A percentile compares a stretch with the other conserved stretches of the same genome.
Evolutionary conservation across 2,888 invertebrate species (phyloP).

Genomic region (Ochropleura plecta): DNA sequence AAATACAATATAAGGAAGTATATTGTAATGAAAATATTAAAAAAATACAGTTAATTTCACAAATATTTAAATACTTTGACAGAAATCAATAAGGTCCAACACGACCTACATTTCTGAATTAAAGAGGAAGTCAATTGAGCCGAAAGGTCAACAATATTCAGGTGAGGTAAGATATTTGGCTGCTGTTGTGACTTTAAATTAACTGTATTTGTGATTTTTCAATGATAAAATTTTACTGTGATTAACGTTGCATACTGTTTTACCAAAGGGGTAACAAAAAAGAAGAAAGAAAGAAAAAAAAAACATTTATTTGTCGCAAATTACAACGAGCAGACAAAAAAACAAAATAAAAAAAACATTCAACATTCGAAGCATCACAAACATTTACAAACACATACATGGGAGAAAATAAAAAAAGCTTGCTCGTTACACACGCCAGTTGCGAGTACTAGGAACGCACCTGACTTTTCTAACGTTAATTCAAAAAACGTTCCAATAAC

Average conservation of each 20-base stretch:
- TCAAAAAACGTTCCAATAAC: neutral
- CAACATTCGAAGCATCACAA: no score
- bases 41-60: neutral
- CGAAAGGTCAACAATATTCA: constrained; percentile 28
- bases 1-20: neutral
- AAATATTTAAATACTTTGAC: constrained; percentile 32
- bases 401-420: no score
- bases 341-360: no score
- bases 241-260: neutral
- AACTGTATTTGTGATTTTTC: neutral
- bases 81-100: constrained; percentile 12
- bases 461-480: no score
- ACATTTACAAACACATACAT: no score
- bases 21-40: neutral
- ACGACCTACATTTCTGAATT: constrained; percentile 21
- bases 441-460: no score
- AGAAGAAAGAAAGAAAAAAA: no score
- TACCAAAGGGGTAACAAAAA: no score
- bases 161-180: neutral
- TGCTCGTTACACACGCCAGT: no score
- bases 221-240: neutral
- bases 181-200: neutral
- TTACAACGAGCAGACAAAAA: no score
- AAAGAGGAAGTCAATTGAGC: constrained; percentile 31
- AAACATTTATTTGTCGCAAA: no score